phyloP scores from a whole-genome alignment of 2,797 vertebrate species.

The Lagocephalus sceleratus region DNA sequence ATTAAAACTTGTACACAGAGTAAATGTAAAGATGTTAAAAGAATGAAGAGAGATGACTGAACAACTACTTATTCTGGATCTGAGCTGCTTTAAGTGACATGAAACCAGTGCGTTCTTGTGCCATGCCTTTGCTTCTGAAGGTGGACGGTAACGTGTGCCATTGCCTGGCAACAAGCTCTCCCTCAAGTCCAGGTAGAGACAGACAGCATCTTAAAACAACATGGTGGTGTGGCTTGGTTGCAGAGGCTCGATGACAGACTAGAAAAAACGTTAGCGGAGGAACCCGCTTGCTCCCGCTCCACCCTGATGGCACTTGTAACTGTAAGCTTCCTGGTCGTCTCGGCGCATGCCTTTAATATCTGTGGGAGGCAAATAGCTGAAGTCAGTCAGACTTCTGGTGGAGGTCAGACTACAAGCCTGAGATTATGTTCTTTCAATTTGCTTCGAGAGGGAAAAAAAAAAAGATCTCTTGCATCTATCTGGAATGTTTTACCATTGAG shows the following conservation, averaged over 20 bases:
- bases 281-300: not conserved
- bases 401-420: not conserved
- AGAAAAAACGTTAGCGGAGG: not conserved
- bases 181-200: constrained; percentile 56
- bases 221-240: constrained; percentile 21
- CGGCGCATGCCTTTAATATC: constrained; percentile 11
- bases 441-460: constrained; percentile 7
- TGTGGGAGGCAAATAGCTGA: constrained; percentile 15
- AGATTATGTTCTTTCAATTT: constrained; percentile 14
- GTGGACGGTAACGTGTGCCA: constrained; percentile 46
- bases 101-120: constrained; percentile 22
- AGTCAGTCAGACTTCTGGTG: constrained; percentile 7
- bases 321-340: not conserved
- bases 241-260: constrained; percentile 10
- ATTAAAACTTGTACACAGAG: not conserved
- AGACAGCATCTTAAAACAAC: constrained; percentile 40
- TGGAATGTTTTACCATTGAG: constrained; percentile 16
- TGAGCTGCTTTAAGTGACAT: constrained; percentile 13
- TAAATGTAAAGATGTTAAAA: not conserved
- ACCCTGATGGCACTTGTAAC: not conserved
- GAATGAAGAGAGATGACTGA: not conserved
- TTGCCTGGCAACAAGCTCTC: constrained; percentile 65
- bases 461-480: not conserved
- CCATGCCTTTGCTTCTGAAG: constrained; percentile 39
- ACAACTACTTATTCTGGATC: constrained; percentile 10